Conservation (phyloP, 2,113 vertebrate species). For the Gobio gobio region DNA sequence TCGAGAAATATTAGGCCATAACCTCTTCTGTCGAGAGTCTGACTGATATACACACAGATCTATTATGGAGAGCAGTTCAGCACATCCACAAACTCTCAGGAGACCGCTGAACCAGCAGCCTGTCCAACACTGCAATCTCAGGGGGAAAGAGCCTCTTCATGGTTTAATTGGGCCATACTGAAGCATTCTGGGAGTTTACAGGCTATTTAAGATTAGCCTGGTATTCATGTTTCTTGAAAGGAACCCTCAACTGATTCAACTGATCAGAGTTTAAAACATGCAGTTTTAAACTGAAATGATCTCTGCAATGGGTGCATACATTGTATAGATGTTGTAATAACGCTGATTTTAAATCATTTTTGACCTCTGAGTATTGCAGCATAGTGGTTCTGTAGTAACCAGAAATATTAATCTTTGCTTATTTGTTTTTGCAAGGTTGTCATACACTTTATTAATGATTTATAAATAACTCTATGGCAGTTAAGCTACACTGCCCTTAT, state of each 20-base stretch:
- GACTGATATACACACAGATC: background rate
- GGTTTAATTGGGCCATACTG: slow-evolving; percentile 5
- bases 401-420: slow-evolving; percentile 16
- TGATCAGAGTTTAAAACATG: background rate
- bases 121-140: background rate
- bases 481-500: background rate
- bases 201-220: background rate
- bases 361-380: background rate
- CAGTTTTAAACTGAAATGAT: background rate
- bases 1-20: slow-evolving; percentile 2
- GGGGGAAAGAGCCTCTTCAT: background rate
- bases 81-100: background rate
- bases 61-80: background rate
- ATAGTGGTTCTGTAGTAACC: background rate
- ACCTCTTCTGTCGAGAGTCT: slow-evolving; percentile 1
- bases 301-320: background rate
- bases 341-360: background rate
- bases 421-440: slow-evolving; percentile 15
- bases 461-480: background rate
- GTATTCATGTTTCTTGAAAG: background rate
- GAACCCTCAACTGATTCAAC: background rate
- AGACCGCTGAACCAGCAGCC: background rate
- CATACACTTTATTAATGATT: slow-evolving; percentile 28
- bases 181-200: slow-evolving; percentile 6
- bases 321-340: background rate